Conservation (phyloP, 2,888 invertebrate genomes). For the Hydraecia micacea region DNA sequence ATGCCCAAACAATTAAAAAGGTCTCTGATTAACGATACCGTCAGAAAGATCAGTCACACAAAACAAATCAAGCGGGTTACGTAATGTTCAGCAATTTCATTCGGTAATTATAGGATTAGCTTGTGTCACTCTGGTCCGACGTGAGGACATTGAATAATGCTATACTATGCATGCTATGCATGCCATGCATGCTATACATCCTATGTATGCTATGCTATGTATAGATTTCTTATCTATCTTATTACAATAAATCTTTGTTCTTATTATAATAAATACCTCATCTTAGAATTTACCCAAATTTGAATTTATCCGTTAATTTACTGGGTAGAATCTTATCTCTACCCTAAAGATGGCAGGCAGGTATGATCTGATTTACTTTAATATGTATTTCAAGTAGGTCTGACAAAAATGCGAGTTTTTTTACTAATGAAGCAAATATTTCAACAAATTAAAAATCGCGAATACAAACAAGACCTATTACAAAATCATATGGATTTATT, state of each 20-base stretch:
- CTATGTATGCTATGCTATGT: too few species aligned
- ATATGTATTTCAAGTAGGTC: background rate
- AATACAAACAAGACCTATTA: background rate
- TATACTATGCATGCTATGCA: too few species aligned
- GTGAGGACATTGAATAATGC: background rate
- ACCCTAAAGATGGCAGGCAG: background rate
- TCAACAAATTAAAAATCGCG: background rate
- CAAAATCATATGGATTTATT: slow-evolving; percentile 4
- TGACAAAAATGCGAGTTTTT: background rate
- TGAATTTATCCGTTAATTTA: too few species aligned
- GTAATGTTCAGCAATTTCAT: background rate
- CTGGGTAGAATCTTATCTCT: background rate
- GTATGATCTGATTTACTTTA: background rate
- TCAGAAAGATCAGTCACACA: background rate
- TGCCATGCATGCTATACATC: too few species aligned
- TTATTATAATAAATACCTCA: too few species aligned
- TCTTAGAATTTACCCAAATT: too few species aligned
- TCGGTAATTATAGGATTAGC: background rate
- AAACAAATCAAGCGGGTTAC: background rate
- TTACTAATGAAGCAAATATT: background rate
- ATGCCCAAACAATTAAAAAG: too few species aligned
- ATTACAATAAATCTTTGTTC: too few species aligned
- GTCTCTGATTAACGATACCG: background rate
- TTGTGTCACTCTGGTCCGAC: background rate
- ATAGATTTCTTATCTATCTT: too few species aligned